Base-by-base conservation (phyloP, 2,113 vertebrate species). In the Oncorhynchus masou region DNA sequence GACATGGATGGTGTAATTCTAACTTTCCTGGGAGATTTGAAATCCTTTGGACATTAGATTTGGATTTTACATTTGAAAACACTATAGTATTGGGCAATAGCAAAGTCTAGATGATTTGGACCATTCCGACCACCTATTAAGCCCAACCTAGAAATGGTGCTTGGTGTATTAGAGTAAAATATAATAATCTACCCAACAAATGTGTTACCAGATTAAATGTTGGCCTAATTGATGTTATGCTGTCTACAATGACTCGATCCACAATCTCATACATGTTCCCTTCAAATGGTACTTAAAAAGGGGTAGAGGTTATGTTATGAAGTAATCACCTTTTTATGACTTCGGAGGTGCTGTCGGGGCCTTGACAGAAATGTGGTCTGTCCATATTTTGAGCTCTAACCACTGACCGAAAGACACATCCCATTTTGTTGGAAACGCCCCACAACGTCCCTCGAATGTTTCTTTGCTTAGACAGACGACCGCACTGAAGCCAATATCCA, bases 391-490 rank as follows among this genome's bases (percentile, higher is more conserved):
- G 25, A 51, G 48, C 29, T 16, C 31, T 15, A 9, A 77, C 71
- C 54, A 70, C 39, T 70, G 45, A 62, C 74, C 54, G 9, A 39
- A 4, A 73, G 54, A 70, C 60, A 76, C 74, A 12, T 39, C 39
- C 64, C 16, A 16, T 54, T 54, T 54, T 54, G 19, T 19, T 19
- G 51, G 51, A 67, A n/a, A 5, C 27, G 31, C 16, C 27, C 27
- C 12, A 54, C 16, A 54, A 54, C 19, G 59, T 62, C 29, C 67
- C 29, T 29, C 29, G 2, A 68, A n/a, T 68, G 67, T 22, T 48
- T 25, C 20, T 20, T 67, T 31, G n/a, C 69, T 54, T 39, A 74
- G 39, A 45, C 39, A 45, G 71, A 81, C 62, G 77, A 74, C 66
- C 65, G 72, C 68, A 82, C 67, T 54, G 22, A 29, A 48, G 19